Conservation (phyloP, 53 echinoderm and acorn worm genomes). For the Stichopus horrens region DNA sequence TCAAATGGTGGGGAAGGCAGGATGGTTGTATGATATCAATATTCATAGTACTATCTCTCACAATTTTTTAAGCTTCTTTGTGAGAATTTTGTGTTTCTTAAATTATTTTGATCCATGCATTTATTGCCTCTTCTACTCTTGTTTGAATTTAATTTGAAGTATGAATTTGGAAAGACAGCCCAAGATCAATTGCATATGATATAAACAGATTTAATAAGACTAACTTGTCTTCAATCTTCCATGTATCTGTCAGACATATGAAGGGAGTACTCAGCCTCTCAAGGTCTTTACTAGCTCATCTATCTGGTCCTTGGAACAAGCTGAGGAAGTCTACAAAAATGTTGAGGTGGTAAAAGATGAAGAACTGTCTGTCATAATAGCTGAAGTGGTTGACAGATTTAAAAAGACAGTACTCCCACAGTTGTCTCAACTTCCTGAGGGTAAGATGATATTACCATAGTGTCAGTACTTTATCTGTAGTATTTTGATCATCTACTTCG, state of each 20-base stretch:
- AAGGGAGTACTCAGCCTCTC: neutral
- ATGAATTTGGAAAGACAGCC: neutral
- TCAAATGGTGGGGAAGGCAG: too few species aligned
- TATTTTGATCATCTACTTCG: too few species aligned
- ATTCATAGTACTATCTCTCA: too few species aligned
- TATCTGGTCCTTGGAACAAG: slow-evolving; percentile 18
- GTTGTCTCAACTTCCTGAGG: slow-evolving; percentile 54
- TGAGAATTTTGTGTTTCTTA: neutral
- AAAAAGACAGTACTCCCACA: slow-evolving; percentile 51
- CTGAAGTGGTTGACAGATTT: slow-evolving; percentile 60
- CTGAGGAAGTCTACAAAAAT: slow-evolving; percentile 2
- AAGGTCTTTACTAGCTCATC: neutral
- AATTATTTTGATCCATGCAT: too few species aligned
- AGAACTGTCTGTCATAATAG: slow-evolving; percentile 35
- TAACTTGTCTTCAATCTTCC: neutral
- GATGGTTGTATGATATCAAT: too few species aligned
- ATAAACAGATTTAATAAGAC: neutral
- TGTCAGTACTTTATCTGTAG: neutral
- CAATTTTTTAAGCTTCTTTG: too few species aligned
- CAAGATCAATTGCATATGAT: neutral
- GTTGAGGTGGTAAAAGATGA: slow-evolving; percentile 53
- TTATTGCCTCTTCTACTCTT: too few species aligned
- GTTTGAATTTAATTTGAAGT: neutral
- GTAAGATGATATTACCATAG: slow-evolving; percentile 35
- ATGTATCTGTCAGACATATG: neutral